Conservation (phyloP, 1,140 invertebrate genomes). For the Scaptomyza pallida region DNA sequence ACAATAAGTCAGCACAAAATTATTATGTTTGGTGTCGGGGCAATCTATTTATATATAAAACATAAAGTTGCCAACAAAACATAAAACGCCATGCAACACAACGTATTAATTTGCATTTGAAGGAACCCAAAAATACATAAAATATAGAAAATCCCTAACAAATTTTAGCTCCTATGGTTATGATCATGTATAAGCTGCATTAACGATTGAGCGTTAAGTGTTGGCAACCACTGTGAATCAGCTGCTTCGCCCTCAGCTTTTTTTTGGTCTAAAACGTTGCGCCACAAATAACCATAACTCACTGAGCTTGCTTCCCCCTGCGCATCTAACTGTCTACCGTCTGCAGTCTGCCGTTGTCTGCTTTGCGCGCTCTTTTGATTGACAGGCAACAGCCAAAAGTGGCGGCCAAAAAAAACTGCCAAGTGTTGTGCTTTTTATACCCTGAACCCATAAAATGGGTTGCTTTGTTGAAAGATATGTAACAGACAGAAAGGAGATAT, state of each 20-base stretch:
- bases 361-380: conserved; percentile 66
- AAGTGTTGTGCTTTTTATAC: conserved; percentile 61
- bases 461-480: too few species aligned
- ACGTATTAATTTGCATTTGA: not conserved
- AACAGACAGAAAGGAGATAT: too few species aligned
- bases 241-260: not conserved
- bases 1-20: conserved; percentile 80
- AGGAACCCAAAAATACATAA: too few species aligned
- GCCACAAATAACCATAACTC: conserved; percentile 48
- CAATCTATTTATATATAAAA: conserved; percentile 5
- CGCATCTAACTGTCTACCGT: not conserved
- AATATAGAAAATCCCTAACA: not conserved
- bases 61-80: conserved; percentile 10
- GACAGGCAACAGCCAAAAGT: conserved; percentile 70
- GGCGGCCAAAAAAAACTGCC: conserved; percentile 54
- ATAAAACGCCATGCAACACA: not conserved
- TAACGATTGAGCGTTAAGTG: conserved; percentile 17
- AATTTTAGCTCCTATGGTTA: not conserved
- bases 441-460: too few species aligned
- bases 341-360: conserved; percentile 40
- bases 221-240: conserved; percentile 41
- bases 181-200: conserved; percentile 13
- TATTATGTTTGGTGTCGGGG: conserved; percentile 56
- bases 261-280: conserved; percentile 21
- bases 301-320: conserved; percentile 13